Base-by-base conservation (phyloP, 2,113 vertebrate species). In the Microtus montanus region DNA sequence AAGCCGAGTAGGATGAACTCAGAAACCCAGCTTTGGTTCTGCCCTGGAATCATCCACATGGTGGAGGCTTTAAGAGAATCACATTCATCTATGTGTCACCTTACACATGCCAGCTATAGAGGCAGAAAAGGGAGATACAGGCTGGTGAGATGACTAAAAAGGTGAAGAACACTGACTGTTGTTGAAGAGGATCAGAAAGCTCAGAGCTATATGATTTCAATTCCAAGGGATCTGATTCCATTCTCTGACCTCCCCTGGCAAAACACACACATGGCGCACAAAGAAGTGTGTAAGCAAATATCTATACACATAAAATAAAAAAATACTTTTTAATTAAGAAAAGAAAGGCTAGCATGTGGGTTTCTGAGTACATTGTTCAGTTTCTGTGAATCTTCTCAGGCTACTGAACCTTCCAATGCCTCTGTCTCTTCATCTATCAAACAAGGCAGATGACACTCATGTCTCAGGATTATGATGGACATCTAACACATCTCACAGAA, bases 1-100 rank as follows among this genome's bases (percentile, higher is more conserved):
- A 97, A 96, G 30, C 97, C 96, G 64, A 97, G 78, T 41, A 98
- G 83, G 75, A 97, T 47, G 58, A 98, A 98, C 79, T 97, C 96
- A 74, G 94, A 87, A 82, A 97, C 96, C 91, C 87, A 96, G 2
- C 49, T 98, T 63, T 95, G 93, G 24, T 98, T 98, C 52, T 96
- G 41, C 19, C 7, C 74, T 80, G 61, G 64, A 87, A n/a, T 54
- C 44, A n/a, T 77, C 95, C 84, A 61, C 93, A 91, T 87, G 58
- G 5, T 38, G 7, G 4, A 3, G 3, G 7, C 95, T 97, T 28
- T 58, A 70, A 49, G 26, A 93, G 52, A 96, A 90, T 33, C 17
- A 79, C 24, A 73, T 24, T 66, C 2, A 7, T 47, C 19, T 94
- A 33, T 35, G 49, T 52, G 38, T 54, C 44, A 83, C 35, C 10